Evolutionary conservation across 2,888 invertebrate genomes (phyloP).

Genomic region (Drymonia ruficornis): DNA sequence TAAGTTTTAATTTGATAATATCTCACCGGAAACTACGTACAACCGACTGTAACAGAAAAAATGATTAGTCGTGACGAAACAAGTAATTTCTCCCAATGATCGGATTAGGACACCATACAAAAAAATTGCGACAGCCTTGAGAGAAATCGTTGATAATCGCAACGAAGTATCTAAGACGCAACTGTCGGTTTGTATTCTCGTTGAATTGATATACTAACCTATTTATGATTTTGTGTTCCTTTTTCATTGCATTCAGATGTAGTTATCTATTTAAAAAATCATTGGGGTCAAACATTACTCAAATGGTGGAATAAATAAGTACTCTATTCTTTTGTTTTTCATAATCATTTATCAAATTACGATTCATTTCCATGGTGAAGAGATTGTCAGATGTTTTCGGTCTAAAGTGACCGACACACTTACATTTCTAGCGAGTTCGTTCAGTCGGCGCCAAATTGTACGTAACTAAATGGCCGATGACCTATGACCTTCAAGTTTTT

Average conservation of each 20-base stretch:
- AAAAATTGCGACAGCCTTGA: constrained; percentile 4
- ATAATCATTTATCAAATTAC: too few species aligned
- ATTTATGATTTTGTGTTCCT: neutral
- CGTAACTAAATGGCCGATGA: neutral
- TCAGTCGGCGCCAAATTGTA: neutral
- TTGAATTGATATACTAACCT: neutral
- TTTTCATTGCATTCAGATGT: neutral
- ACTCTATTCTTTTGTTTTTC: neutral
- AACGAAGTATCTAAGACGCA: neutral
- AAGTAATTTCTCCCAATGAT: constrained; percentile 6
- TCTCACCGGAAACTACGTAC: neutral
- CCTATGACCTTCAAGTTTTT: constrained; percentile 14
- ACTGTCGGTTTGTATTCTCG: neutral
- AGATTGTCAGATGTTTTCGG: neutral
- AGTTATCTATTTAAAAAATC: neutral
- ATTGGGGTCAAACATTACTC: neutral
- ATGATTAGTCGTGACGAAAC: neutral
- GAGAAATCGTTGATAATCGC: constrained; percentile 10
- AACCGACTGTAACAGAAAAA: constrained; percentile 3
- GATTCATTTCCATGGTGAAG: too few species aligned
- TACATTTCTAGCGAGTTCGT: neutral
- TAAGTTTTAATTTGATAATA: neutral
- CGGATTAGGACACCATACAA: constrained; percentile 8
- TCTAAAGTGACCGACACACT: neutral
- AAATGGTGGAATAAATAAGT: too few species aligned